Evolutionary conservation across 2,797 vertebrate species (phyloP).

Genomic region (Acropternis orthonyx): DNA sequence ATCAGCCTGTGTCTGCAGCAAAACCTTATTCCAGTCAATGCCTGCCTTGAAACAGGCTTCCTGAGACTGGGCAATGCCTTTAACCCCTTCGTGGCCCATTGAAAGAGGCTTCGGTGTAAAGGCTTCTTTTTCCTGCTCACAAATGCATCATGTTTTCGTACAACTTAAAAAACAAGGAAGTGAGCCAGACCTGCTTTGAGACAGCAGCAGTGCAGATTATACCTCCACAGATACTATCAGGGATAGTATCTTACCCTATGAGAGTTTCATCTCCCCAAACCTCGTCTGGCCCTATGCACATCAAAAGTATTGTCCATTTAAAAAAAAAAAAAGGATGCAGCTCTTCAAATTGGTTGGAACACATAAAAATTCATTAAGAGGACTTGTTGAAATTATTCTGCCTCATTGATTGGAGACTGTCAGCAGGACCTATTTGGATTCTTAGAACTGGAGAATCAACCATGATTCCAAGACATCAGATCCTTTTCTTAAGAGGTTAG

Average conservation of each 20-base stretch:
- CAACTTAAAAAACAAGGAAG: neutral
- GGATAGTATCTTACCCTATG: neutral
- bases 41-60: conserved; percentile 10
- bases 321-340: neutral
- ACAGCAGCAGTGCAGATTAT: neutral
- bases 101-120: neutral
- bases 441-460: neutral
- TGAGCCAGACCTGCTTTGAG: neutral
- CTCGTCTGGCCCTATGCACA: conserved; percentile 2
- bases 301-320: neutral
- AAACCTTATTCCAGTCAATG: neutral
- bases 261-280: neutral
- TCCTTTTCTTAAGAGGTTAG: neutral
- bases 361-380: conserved; percentile 14
- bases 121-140: neutral
- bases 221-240: neutral
- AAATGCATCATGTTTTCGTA: neutral
- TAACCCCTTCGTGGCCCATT: conserved; percentile 7
- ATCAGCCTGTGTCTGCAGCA: conserved; percentile 44
- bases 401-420: neutral
- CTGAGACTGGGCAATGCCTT: neutral
- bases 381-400: neutral
- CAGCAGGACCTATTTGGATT: neutral
- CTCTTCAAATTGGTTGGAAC: neutral
- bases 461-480: neutral